Conservation (phyloP, 2,888 invertebrate genomes). For the Pseudococcus jackbeardsleyi region DNA sequence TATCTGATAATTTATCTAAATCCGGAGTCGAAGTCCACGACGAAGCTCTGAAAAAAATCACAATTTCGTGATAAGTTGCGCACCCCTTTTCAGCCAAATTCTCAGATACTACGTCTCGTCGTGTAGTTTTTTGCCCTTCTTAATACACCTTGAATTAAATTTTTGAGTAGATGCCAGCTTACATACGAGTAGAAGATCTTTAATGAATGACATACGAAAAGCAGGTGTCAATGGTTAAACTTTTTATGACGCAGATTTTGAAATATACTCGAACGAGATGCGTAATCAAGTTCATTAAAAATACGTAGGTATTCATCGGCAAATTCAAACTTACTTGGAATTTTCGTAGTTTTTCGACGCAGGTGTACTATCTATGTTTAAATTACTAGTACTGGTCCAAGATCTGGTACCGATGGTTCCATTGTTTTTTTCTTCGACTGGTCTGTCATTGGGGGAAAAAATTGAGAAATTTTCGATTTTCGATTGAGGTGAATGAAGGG, state of each 20-base stretch:
- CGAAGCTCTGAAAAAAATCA: conserved; percentile 68
- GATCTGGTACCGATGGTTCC: conserved; percentile 57
- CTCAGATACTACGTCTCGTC: neutral
- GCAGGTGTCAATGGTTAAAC: conserved; percentile 39
- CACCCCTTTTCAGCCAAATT: neutral
- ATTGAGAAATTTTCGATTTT: neutral
- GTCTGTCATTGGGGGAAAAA: neutral
- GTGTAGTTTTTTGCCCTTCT: neutral
- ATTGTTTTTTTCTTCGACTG: conserved; percentile 54
- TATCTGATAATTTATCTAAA: conserved; percentile 73
- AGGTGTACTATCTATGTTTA: conserved; percentile 46
- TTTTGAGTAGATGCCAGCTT: conserved; percentile 42
- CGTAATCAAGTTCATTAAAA: neutral
- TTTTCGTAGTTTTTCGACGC: conserved; percentile 49
- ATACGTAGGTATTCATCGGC: neutral
- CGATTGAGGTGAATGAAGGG: neutral
- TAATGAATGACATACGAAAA: conserved; percentile 40
- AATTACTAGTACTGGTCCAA: conserved; percentile 64
- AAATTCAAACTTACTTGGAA: conserved; percentile 54
- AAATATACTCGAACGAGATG: conserved; percentile 2
- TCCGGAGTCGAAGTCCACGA: conserved; percentile 90
- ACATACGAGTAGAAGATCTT: neutral
- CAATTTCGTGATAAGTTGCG: conserved; percentile 9
- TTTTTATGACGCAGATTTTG: conserved; percentile 30
- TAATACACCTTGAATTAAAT: conserved; percentile 43